These are phyloP conservation scores for Eueides isabella DNA, from an alignment of 1,140 invertebrate species.

Conservation along the genomic window DNA sequence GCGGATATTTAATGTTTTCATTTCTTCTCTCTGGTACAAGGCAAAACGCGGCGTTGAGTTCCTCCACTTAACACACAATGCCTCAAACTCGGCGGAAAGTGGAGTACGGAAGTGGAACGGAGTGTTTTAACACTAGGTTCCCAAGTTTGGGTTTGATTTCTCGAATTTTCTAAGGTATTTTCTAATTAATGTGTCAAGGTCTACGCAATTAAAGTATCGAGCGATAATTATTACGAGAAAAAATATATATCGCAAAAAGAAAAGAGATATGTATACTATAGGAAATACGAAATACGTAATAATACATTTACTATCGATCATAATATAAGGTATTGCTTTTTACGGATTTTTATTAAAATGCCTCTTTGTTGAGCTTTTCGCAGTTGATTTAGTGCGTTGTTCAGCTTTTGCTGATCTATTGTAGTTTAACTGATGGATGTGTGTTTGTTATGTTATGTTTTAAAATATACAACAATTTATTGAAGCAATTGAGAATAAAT, in stretches of 20 bases:
- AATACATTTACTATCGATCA: neutral
- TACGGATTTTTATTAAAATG: slow-evolving; percentile 5
- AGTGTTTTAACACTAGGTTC: too few species aligned
- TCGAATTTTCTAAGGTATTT: too few species aligned
- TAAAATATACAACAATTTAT: neutral
- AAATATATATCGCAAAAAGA: neutral
- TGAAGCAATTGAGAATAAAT: neutral
- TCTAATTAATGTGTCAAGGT: too few species aligned
- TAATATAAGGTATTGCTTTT: neutral
- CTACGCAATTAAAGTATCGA: too few species aligned
- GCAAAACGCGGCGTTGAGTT: too few species aligned
- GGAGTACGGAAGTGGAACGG: too few species aligned
- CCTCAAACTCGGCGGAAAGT: too few species aligned
- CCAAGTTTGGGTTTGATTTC: too few species aligned
- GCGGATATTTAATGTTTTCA: too few species aligned
- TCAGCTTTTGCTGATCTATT: neutral
- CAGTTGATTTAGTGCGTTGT: slow-evolving; percentile 4
- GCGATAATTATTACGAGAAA: too few species aligned
- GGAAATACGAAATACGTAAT: neutral
- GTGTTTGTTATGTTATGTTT: neutral
- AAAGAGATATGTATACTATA: neutral
- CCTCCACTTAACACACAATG: too few species aligned
- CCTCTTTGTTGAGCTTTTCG: slow-evolving; percentile 12
- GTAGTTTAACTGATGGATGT: neutral
- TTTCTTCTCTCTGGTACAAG: too few species aligned